Percentiles rank a stretch among this genome's conserved stretches.
Conservation (phyloP, 2,797 vertebrate species). For the Clarias pachynema region DNA sequence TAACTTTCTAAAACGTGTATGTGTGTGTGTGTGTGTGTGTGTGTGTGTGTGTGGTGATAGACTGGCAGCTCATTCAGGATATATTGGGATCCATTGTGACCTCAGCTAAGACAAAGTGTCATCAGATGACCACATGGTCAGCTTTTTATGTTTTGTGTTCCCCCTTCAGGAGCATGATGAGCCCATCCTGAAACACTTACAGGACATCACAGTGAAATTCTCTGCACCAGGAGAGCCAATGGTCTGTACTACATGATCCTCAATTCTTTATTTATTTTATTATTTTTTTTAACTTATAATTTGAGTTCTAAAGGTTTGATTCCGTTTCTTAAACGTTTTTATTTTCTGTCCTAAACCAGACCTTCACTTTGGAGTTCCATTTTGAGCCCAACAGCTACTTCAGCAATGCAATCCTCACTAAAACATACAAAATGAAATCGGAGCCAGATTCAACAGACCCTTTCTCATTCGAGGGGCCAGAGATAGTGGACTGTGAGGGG, state of each 20-base stretch:
- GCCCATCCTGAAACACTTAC: conserved; percentile 92
- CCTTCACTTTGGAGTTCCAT: conserved; percentile 96
- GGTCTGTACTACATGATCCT: conserved; percentile 77
- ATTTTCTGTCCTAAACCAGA: conserved; percentile 71
- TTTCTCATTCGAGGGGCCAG: conserved; percentile 96
- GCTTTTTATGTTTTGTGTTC: neutral
- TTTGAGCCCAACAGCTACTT: conserved; percentile 96
- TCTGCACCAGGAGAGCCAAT: conserved; percentile 92
- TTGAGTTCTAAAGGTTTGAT: neutral
- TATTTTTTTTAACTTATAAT: neutral
- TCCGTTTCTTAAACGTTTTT: neutral
- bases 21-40: too few relatives aligned
- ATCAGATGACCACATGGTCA: neutral
- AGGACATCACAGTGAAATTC: conserved; percentile 94
- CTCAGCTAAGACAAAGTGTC: neutral
- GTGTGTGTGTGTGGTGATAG: neutral
- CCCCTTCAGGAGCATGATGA: conserved; percentile 88
- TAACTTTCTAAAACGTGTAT: neutral
- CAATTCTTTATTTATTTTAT: neutral
- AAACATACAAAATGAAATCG: conserved; percentile 97
- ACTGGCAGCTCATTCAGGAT: neutral
- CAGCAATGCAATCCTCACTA: conserved; percentile 90
- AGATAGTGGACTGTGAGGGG: conserved; percentile 97
- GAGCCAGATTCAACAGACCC: conserved; percentile 92
- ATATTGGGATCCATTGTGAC: neutral